A percentile compares a stretch with the other conserved stretches of the same genome.
phyloP scores from a whole-genome alignment of 2,888 invertebrate species.

The Cantharis rustica region DNA sequence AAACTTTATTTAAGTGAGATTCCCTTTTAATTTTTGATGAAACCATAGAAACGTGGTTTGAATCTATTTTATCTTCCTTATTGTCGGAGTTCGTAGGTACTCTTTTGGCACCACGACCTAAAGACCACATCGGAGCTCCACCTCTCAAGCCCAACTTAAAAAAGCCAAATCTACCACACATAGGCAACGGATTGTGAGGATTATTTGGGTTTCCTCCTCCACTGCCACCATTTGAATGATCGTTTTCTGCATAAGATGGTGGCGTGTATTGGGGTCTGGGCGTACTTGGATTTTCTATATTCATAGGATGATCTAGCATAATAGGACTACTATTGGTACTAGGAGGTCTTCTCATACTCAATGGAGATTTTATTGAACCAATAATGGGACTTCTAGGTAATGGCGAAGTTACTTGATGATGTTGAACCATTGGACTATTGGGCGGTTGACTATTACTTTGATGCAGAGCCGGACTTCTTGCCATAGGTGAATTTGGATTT shows the following conservation, averaged over 20 bases:
- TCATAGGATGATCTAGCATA: conserved; percentile 64
- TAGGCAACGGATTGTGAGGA: conserved; percentile 63
- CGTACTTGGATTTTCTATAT: conserved; percentile 63
- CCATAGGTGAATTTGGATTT: conserved; percentile 63
- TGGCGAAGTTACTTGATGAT: conserved; percentile 46
- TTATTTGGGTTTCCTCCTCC: conserved; percentile 58
- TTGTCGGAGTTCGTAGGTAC: conserved; percentile 48
- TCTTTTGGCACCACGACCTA: conserved; percentile 53
- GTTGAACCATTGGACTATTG: conserved; percentile 54
- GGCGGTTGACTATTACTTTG: conserved; percentile 47
- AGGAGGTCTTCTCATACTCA: conserved; percentile 61
- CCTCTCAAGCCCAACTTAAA: conserved; percentile 67
- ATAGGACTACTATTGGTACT: conserved; percentile 60
- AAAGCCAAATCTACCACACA: conserved; percentile 64
- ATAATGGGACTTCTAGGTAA: conserved; percentile 52
- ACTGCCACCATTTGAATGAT: conserved; percentile 50
- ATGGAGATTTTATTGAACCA: conserved; percentile 56
- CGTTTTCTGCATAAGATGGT: conserved; percentile 28
- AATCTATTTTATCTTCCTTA: conserved; percentile 37
- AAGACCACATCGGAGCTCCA: conserved; percentile 69
- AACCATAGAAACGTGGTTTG: conserved; percentile 21
- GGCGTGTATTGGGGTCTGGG: conserved; percentile 58
- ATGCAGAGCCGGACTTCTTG: conserved; percentile 64
- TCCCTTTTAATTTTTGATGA: conserved; percentile 55
- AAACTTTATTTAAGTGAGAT: conserved; percentile 60